Percentiles rank a stretch among this genome's conserved stretches.
Evolutionary conservation across 1,140 invertebrate genomes (phyloP).

Genomic region (Octopus bimaculoides): DNA sequence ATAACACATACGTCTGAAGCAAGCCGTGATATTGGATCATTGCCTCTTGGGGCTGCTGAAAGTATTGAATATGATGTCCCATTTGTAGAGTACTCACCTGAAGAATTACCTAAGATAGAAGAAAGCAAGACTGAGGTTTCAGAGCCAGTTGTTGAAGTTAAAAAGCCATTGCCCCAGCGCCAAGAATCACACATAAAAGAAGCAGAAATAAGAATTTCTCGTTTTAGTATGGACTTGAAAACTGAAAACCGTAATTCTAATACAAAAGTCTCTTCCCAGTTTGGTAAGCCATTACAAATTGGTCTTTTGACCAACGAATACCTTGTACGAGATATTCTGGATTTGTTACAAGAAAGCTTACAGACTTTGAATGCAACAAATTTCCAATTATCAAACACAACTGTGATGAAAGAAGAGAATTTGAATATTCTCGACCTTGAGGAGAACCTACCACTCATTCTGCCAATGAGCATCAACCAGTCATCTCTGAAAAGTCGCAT

Average conservation of each 20-base stretch:
- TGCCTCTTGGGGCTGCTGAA: background rate
- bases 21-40: background rate
- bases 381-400: constrained; percentile 35
- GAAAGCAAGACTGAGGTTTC: background rate
- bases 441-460: constrained; percentile 30
- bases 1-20: background rate
- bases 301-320: constrained; percentile 55
- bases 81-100: background rate
- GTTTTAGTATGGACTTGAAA: background rate
- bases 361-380: constrained; percentile 42
- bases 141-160: background rate
- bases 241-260: background rate
- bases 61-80: constrained; percentile 10
- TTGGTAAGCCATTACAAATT: constrained; percentile 18
- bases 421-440: constrained; percentile 24
- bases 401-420: background rate
- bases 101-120: background rate
- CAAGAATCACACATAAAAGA: background rate
- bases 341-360: constrained; percentile 47
- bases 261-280: too few species aligned
- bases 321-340: constrained; percentile 49
- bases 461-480: constrained; percentile 35
- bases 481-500: constrained; percentile 37
- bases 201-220: background rate
- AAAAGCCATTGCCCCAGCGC: background rate